Evolutionary conservation across 1,140 invertebrate genomes (phyloP).

Genomic region (Tribolium madens): DNA sequence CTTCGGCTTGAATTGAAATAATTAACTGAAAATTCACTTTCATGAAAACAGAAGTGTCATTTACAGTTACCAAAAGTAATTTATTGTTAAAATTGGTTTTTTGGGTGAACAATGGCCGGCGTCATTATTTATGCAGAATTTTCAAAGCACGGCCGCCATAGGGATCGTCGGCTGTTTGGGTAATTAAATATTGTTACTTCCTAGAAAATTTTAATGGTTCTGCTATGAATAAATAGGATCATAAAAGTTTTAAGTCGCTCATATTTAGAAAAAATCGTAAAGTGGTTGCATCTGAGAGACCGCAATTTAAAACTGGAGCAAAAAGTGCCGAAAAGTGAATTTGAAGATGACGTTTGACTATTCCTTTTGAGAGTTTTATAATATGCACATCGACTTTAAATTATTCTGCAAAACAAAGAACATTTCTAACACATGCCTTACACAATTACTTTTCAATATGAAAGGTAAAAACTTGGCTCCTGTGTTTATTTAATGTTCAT

Average conservation of each 20-base stretch:
- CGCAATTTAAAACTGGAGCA: neutral
- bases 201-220: constrained; percentile 23
- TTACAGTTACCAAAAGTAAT: neutral
- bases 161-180: neutral
- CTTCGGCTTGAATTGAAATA: neutral
- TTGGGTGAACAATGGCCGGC: neutral
- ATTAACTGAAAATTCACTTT: neutral
- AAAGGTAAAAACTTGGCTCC: neutral
- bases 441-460: constrained; percentile 10
- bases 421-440: constrained; percentile 16
- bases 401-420: constrained; percentile 26
- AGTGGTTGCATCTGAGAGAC: constrained; percentile 19
- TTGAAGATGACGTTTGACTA: constrained; percentile 7
- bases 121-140: neutral
- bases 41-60: neutral
- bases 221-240: neutral
- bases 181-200: constrained; percentile 22
- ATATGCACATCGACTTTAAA: constrained; percentile 23
- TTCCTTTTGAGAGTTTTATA: constrained; percentile 3
- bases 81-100: neutral
- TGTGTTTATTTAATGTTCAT: constrained; percentile 7
- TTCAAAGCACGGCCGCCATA: constrained; percentile 3
- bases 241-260: constrained; percentile 6
- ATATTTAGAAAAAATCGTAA: constrained; percentile 22
- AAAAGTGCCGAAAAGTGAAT: constrained; percentile 37